Evolutionary conservation across 2,113 vertebrate species (phyloP).

Genomic region (Axis porcinus): DNA sequence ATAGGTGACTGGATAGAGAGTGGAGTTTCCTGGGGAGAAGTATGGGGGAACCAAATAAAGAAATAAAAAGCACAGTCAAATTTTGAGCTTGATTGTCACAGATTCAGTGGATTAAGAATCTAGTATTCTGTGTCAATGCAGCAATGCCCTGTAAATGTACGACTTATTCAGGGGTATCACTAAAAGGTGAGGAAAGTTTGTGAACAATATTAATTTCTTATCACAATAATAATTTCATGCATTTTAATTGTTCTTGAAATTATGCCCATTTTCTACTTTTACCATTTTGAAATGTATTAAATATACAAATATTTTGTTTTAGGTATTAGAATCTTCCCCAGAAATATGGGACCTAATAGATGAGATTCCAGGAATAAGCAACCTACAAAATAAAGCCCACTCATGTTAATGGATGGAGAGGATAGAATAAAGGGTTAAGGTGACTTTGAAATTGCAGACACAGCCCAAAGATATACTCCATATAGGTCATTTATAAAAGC

Average conservation of each 20-base stretch:
- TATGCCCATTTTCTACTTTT: background rate
- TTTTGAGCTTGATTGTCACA: background rate
- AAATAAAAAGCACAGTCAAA: background rate
- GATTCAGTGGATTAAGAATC: background rate
- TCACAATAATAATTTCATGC: background rate
- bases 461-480: background rate
- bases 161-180: background rate
- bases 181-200: background rate
- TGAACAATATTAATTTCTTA: background rate
- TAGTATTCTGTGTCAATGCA: background rate
- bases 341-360: background rate
- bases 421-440: background rate
- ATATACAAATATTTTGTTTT: background rate
- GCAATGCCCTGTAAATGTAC: background rate
- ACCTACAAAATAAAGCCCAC: background rate
- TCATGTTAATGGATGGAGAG: background rate
- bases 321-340: background rate
- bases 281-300: background rate
- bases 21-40: background rate
- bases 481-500: background rate
- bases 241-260: background rate
- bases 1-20: background rate
- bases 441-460: background rate
- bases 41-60: background rate
- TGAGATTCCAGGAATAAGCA: background rate